Conservation (phyloP, 2,888 invertebrate species). For the Notodonta dromedarius region DNA sequence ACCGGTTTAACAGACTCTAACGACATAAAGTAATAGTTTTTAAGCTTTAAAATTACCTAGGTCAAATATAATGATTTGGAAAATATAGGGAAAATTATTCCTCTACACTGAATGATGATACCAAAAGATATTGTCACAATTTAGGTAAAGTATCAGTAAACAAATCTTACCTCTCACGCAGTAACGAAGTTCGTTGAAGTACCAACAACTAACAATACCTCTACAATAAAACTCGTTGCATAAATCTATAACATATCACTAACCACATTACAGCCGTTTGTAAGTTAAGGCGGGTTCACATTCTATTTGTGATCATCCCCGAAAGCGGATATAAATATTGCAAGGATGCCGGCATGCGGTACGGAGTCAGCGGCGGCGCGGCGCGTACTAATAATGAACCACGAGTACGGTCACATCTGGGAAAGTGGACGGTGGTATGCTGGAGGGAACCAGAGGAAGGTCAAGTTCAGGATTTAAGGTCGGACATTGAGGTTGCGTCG, state of each 20-base stretch:
- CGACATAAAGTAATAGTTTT: too few relatives aligned
- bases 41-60: too few relatives aligned
- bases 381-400: conserved; percentile 36
- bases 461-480: conserved; percentile 68
- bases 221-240: conserved; percentile 31
- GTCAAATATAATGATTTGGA: too few relatives aligned
- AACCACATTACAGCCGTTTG: conserved; percentile 43
- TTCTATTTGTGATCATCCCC: conserved; percentile 19
- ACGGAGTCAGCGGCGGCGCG: conserved; percentile 29
- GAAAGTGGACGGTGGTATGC: conserved; percentile 57
- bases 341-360: conserved; percentile 23
- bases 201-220: conserved; percentile 1
- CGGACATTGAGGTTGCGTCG: conserved; percentile 41
- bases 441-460: conserved; percentile 60
- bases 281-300: conserved; percentile 33
- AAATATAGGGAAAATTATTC: too few relatives aligned
- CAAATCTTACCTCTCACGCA: not conserved
- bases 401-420: conserved; percentile 44
- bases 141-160: not conserved
- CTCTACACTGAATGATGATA: not conserved
- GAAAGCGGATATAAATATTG: conserved; percentile 27
- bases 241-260: conserved; percentile 44
- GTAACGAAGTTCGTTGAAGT: not conserved
- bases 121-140: not conserved
- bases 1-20: too few relatives aligned